Conservation (phyloP, 2,888 invertebrate genomes). For the Gymnoscelis rufifasciata region DNA sequence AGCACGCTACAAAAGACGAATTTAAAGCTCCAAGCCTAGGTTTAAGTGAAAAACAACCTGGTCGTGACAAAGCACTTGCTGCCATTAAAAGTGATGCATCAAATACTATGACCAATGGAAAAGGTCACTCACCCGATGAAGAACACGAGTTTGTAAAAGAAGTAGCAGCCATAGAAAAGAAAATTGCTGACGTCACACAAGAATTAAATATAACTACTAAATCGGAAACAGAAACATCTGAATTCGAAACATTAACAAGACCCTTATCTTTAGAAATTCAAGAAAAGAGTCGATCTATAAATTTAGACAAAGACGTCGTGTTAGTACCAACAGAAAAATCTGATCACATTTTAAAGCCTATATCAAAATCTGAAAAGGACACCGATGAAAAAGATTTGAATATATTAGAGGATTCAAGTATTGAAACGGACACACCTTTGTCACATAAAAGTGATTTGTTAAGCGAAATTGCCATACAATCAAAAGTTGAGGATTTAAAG, state of each 20-base stretch:
- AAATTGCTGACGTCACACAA: constrained; percentile 25
- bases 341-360: background rate
- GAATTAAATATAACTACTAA: constrained; percentile 34
- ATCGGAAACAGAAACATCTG: background rate
- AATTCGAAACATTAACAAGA: background rate
- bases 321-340: background rate
- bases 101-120: constrained; percentile 17
- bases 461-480: constrained; percentile 3
- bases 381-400: constrained; percentile 34
- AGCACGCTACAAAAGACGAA: no score
- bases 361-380: constrained; percentile 34
- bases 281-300: background rate
- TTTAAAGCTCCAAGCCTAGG: no score
- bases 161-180: constrained; percentile 16
- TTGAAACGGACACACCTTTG: background rate
- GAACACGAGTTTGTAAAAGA: constrained; percentile 17
- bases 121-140: constrained; percentile 14
- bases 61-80: no score
- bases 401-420: background rate
- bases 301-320: background rate
- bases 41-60: constrained; percentile 6
- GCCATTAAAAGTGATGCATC: no score
- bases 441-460: constrained; percentile 1
- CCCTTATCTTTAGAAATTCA: constrained; percentile 7
- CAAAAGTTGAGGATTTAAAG: constrained; percentile 16